phyloP scores from a whole-genome alignment of 2,113 vertebrate genomes.

The Lophius piscatorius region DNA sequence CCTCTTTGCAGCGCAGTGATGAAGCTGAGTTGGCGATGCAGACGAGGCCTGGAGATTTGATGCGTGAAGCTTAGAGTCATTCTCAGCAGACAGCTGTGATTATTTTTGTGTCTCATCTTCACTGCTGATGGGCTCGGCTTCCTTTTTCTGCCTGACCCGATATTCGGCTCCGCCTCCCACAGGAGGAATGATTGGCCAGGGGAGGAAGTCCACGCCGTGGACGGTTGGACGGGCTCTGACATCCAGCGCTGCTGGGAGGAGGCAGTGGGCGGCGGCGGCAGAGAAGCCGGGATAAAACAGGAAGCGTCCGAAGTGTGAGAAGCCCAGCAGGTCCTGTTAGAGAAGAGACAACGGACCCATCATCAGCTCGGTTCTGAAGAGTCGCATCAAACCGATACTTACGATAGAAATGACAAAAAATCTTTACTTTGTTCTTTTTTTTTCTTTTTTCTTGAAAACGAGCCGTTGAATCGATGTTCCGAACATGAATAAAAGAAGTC shows the following conservation, averaged over 20 bases:
- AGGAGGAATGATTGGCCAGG: slow-evolving; percentile 68
- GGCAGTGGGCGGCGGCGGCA: slow-evolving; percentile 73
- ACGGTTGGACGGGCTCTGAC: slow-evolving; percentile 82
- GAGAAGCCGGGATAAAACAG: slow-evolving; percentile 69
- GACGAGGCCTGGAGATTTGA: no score
- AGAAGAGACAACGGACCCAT: background rate
- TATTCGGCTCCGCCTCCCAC: background rate
- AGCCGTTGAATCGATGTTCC: no score
- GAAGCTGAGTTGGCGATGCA: background rate
- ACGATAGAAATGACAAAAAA: no score
- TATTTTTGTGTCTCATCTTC: background rate
- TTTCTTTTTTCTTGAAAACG: no score
- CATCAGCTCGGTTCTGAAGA: no score
- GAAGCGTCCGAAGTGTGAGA: slow-evolving; percentile 79
- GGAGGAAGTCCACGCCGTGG: slow-evolving; percentile 71
- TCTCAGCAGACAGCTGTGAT: no score
- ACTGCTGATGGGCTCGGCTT: slow-evolving; percentile 69
- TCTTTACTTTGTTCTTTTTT: no score
- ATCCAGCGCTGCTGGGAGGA: slow-evolving; percentile 68
- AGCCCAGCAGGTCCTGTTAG: slow-evolving; percentile 83
- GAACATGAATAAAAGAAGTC: no score
- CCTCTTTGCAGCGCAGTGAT: background rate
- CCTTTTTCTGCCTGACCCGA: no score
- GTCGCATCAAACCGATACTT: no score
- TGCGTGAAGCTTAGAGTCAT: no score